A percentile compares a stretch with the other conserved stretches of the same genome.
Evolutionary conservation across 2,113 vertebrate species (phyloP).

Genomic region (Alethe diademata): DNA sequence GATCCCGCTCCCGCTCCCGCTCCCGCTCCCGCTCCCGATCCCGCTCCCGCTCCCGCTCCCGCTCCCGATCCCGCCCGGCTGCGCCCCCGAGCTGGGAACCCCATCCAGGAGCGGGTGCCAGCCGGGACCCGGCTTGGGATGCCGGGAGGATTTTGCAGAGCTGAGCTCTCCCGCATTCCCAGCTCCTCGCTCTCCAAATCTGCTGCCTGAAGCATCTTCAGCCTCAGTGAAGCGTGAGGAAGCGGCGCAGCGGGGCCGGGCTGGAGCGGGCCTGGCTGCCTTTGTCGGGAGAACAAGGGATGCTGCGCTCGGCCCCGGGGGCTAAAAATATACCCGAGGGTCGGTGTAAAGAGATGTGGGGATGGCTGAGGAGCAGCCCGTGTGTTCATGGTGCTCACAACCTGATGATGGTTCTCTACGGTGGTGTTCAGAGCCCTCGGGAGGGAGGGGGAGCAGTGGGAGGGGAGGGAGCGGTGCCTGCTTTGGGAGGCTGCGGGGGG

Average conservation of each 20-base stretch:
- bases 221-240: background rate
- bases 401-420: background rate
- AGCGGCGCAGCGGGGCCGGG: background rate
- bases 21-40: background rate
- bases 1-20: background rate
- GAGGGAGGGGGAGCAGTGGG: background rate
- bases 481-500: background rate
- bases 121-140: background rate
- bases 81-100: background rate
- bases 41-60: background rate
- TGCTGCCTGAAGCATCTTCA: conserved; percentile 16
- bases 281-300: conserved; percentile 18
- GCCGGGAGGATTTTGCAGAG: background rate
- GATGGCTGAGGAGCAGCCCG: background rate
- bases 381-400: background rate
- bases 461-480: background rate
- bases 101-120: background rate
- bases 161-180: background rate
- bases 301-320: background rate
- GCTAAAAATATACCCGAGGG: background rate
- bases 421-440: background rate
- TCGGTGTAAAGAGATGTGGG: background rate
- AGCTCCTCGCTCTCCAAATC: background rate
- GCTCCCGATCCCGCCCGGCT: background rate
- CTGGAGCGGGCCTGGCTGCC: background rate